Evolutionary conservation across 2,888 invertebrate species (phyloP).

Genomic region (Physocephala rufipes): DNA sequence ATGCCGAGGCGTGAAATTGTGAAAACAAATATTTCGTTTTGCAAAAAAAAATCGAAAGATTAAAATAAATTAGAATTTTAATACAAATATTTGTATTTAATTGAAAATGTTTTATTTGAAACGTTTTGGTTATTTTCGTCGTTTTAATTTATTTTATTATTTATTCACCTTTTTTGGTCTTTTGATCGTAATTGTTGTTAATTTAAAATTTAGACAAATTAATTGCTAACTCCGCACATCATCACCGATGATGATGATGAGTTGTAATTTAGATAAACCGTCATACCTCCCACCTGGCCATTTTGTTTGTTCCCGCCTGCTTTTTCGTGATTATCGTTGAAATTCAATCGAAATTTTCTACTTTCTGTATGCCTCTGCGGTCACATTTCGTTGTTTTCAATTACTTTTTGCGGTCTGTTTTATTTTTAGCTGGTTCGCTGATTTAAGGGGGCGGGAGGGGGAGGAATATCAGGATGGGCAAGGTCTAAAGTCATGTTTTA

Average conservation of each 20-base stretch:
- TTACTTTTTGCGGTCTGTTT: neutral
- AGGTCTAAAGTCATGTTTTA: neutral
- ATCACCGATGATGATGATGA: constrained; percentile 4
- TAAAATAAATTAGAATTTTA: constrained; percentile 21
- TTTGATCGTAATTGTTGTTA: constrained; percentile 13
- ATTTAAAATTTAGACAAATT: too few relatives aligned
- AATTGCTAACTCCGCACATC: too few relatives aligned
- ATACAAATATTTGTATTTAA: neutral
- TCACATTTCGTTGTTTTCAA: neutral
- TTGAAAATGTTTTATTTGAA: too few relatives aligned
- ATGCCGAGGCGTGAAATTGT: too few relatives aligned
- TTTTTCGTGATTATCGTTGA: neutral
- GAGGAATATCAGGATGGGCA: too few relatives aligned
- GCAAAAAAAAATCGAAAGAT: neutral
- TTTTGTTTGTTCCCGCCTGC: neutral
- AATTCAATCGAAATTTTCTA: neutral
- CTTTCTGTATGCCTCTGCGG: neutral
- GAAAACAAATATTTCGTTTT: too few relatives aligned
- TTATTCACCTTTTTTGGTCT: neutral
- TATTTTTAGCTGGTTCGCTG: neutral
- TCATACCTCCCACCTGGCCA: too few relatives aligned
- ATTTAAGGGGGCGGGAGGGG: too few relatives aligned
- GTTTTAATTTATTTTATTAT: constrained; percentile 8
- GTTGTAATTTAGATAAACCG: neutral
- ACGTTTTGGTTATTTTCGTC: too few relatives aligned